A percentile compares a stretch with the other conserved stretches of the same genome.
phyloP scores from a whole-genome alignment of 2,888 invertebrate species.

The Drosophila eohydei region DNA sequence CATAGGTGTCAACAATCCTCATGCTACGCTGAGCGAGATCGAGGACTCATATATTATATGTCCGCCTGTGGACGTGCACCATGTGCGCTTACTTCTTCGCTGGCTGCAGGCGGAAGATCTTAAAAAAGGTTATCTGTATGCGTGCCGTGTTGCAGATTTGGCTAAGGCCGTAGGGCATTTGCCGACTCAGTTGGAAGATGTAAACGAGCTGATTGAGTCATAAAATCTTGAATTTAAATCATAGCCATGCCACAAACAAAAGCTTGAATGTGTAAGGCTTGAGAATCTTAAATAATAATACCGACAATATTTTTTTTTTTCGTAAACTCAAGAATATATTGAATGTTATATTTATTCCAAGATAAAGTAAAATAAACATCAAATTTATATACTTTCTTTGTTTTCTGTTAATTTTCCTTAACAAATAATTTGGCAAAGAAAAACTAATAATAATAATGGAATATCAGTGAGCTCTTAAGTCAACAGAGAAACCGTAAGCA shows the following conservation, averaged over 20 bases:
- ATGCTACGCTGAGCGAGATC: slow-evolving; percentile 1
- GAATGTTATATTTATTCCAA: neutral
- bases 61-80: neutral
- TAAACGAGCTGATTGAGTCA: slow-evolving; percentile 1
- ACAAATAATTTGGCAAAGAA: slow-evolving; percentile 14
- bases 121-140: slow-evolving; percentile 1
- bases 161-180: neutral
- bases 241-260: neutral
- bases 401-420: slow-evolving; percentile 28
- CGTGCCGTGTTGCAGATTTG: slow-evolving; percentile 3
- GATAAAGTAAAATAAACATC: neutral
- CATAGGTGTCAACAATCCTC: slow-evolving; percentile 11
- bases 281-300: neutral
- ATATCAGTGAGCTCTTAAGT: slow-evolving; percentile 36
- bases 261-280: neutral
- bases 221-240: neutral
- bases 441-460: slow-evolving; percentile 8
- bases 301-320: too few relatives aligned
- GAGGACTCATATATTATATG: neutral
- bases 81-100: neutral
- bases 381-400: slow-evolving; percentile 11
- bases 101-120: slow-evolving; percentile 6
- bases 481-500: slow-evolving; percentile 46
- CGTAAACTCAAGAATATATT: neutral
- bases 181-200: neutral